Base-by-base conservation (phyloP, 2,888 invertebrate species). In the Mallateleia sp. region DNA sequence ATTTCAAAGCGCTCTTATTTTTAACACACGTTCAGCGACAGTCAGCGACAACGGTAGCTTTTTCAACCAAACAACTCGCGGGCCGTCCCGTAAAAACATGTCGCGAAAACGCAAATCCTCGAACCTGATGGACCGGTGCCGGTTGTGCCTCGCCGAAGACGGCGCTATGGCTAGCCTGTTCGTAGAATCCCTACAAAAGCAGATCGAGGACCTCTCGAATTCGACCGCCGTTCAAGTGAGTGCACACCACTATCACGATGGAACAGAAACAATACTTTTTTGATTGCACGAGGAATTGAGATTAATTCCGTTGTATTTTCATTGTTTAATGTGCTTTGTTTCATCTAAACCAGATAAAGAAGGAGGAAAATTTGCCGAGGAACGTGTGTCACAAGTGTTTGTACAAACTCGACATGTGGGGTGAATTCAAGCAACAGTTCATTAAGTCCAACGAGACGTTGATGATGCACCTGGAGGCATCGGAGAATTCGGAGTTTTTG, bases 351-450 rank as follows among this genome's bases (percentile, higher is more conserved):
- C 72, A 95, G 95, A 93, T 95, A 28, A 87, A 92, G 32, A 80
- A 93, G 42, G 92, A 92, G 18, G 89, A 92, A 3, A 90, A 90
- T 78, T 89, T 93, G 34, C 95, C 95, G 2, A 88, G 86, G 22
- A 93, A 91, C 14, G 91, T 95, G 15, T 95, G 95, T 82, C 94
- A 95, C 58, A 88, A 93, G 45, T 95, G 95, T 69, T 88, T 95
- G 8, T 95, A 95, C 80, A 95, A 95, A 71, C 80, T 95, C 72
- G 92, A 94, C 45, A 92, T 93, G 92, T 95, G 94, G 94, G 89
- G 77, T 54, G 94, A 95, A 50, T 95, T 95, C 69, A 95, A 94
- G 54, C 85, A 91, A 58, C 93, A 92, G 78, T 94, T 94, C 72
- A 71, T 94, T 22, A 87, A 91, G 20, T 93, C 93, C 6, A 93